Conservation (phyloP, 2,888 invertebrate genomes). For the Metellina segmentata region DNA sequence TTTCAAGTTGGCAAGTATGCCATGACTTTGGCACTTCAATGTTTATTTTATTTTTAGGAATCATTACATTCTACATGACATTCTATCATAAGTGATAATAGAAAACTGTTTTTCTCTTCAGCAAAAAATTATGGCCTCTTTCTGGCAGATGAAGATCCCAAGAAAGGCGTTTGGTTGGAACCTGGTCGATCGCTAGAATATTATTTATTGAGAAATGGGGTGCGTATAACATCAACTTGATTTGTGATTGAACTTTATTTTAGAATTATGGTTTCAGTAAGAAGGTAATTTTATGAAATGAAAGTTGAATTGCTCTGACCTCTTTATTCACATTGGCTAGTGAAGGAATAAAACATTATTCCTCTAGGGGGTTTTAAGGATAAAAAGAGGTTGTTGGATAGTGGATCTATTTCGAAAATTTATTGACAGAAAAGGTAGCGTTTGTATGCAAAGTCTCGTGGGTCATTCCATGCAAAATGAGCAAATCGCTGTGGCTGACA, state of each 20-base stretch:
- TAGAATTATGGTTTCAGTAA: neutral
- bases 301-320: neutral
- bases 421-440: no score
- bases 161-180: conserved; percentile 98
- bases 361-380: no score
- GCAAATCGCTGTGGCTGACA: no score
- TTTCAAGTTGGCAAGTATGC: no score
- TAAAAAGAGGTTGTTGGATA: no score
- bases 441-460: no score
- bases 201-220: conserved; percentile 95
- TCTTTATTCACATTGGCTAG: no score
- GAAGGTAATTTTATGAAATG: neutral
- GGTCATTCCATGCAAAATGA: no score
- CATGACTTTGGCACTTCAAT: neutral
- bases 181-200: conserved; percentile 96
- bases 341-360: no score
- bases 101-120: conserved; percentile 81
- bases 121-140: conserved; percentile 98
- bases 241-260: neutral
- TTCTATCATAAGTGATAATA: neutral
- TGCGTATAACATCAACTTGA: conserved; percentile 79
- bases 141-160: conserved; percentile 96
- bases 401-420: no score
- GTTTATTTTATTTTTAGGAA: neutral
- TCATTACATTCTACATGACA: neutral